Evolutionary conservation across 2,113 vertebrate species (phyloP), one percentile per base, ranked within the genome.

Genomic region (Dissostichus mawsoni): DNA sequence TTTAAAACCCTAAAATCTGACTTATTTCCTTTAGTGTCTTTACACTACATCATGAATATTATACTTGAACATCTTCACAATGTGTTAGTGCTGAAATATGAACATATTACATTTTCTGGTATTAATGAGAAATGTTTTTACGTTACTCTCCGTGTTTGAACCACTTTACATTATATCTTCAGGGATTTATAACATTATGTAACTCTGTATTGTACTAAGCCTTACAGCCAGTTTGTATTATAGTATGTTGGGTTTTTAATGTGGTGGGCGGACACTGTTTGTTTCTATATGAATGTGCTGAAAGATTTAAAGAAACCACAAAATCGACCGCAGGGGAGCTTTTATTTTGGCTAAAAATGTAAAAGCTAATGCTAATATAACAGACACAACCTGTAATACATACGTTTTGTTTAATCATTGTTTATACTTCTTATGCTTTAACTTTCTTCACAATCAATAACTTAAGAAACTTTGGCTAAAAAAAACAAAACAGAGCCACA

Each of bases 121-220:
- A 36, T 36, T 36, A 7, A 36, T 36, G 33, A 36, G 33, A 36
- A 36, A 36, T 36, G 33, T 36, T 36, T 63, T 65, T 25, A 69
- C 56, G 69, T 56, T 68, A 18, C 18, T 29, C 11, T 8, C 50
- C 55, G 3, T 45, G 10, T 76, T 70, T 58, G 33, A 76, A 70
- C 14, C 5, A 53, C 8, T 53, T 74, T 51, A 25, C 50, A 51
- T 57, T 63, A 52, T 76, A 78, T 87, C 70, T 87, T 83, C 82
- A 87, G 86, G 86, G 78, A 82, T 81, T 29, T 81, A 55, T 80
- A 76, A 65, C 20, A 61, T 74, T 33, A 17, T 53, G 64, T 73
- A 65, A 55, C 74, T 74, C 29, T 81, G 72, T 74, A 50, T 81
- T 84, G 62, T 73, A 74, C 20, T 45, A 69, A 65, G 72, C 86